Evolutionary conservation across 1,140 invertebrate species (phyloP), one percentile per base, ranked within the genome.

Genomic region (Zaprionus ghesquierei): DNA sequence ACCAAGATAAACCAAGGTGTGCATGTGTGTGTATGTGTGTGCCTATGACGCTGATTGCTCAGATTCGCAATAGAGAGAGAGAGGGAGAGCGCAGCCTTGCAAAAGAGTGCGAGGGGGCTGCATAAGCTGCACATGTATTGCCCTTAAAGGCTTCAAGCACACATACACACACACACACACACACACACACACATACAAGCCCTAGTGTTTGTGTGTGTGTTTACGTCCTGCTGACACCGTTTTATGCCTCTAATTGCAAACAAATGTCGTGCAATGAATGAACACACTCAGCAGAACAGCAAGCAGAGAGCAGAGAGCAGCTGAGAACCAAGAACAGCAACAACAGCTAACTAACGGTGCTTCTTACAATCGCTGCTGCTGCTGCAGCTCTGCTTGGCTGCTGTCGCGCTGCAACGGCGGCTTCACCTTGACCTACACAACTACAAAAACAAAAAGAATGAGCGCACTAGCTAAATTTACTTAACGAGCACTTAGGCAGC

Each of bases 371-470:
- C 50, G 5, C 38, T 38, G 33, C 25, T 54, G 49, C 23, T 61
- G 35, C 6, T 27, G 38, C 18, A 27, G 27, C 22, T 51, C 25
- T 55, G 31, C 27, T 38, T 9, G 51, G 29, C 44, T 38, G 29
- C 46, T 8, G 33, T 50, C 18, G 59, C 44, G 66, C 44, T 54
- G 66, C 59, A 25, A 29, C 49, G 23, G n/a, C 38, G 29, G 56
- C 71, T 59, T 74, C 54, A 74, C 71, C 66, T 74, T 74, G 71
- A 74, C 71, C 71, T 74, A 74, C 65, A 69, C 71, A 53, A 69
- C 51, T 20, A 63, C 51, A 56, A 69, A 20, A 73, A 61, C 25
- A 70, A 55, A 22, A 51, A 18, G 20, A 35, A 18, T 18, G 41
- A 4, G 41, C 18, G 18, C 41, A 46, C 41, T 22, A 18, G 41